Base-by-base conservation (phyloP, 2,113 vertebrate species). In the Mionectes macconnelli region DNA sequence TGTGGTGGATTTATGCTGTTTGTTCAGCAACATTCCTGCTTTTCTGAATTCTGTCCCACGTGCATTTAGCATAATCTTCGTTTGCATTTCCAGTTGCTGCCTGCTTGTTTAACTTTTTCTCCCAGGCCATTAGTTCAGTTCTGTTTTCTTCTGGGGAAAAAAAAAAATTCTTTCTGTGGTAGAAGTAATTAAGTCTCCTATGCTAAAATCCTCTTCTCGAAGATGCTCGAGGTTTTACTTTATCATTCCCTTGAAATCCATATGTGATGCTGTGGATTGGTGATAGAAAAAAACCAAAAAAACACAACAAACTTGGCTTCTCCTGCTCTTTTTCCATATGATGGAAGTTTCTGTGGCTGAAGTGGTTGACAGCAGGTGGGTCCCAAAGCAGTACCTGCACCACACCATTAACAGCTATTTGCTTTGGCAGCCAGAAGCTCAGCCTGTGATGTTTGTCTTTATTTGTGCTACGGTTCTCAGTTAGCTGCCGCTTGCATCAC, bases 61-160 rank as follows among this genome's bases (percentile, higher is more conserved):
- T 93, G 90, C 13, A 4, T 95, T 94, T 88, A 94, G 70, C 44
- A 52, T 94, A 92, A 93, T 93, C 79, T 96, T 92, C 14, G 2
- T 91, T 93, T 93, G 72, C 75, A 63, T 76, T 96, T 95, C 68
- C 24, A 33, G 63, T 92, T 70, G 35, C 66, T 75, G 50, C 60
- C 79, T 93, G 40, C 88, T 90, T 63, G 35, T 86, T 87, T 80
- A 85, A 35, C 52, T 92, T 70, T 63, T 94, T 63, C 77, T 95
- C 83, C 37, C 23, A 84, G 88, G 73, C 88, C 69, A 27, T 82
- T 90, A 80, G 28, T 89, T 94, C 64, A 76, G 44, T 82, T 89
- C 47, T 81, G 0, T 66, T 73, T 93, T 75, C 60, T 75, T 86
- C 47, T 47, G 72, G 66, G 63, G 56, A 4, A 31, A 78, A 40